Base-by-base conservation (phyloP, 2,888 invertebrate genomes). In the Pasiphila rectangulata region DNA sequence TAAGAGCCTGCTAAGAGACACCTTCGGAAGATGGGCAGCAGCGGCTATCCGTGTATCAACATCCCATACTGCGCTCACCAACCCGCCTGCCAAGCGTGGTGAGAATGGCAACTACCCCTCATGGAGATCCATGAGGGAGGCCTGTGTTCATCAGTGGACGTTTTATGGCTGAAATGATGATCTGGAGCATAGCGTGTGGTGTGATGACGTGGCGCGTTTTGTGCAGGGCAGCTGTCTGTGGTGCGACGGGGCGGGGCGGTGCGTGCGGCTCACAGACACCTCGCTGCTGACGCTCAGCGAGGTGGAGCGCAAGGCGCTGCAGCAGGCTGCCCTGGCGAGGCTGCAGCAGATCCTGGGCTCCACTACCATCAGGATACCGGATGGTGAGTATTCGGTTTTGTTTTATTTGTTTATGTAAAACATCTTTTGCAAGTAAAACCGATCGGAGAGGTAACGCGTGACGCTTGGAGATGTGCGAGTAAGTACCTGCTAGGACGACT, bases 311-410 rank as follows among this genome's bases (percentile, higher is more conserved):
- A 90, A 93, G 56, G 93, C 95, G 40, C 90, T 98, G 51, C 95
- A 95, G 84, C 94, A 95, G 70, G 94, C 98, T 35, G 96, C 97
- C 0, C 89, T 96, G 20, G 94, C 95, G 13, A 93, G 96, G 75
- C 92, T 98, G 47, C 95, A 95, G 75, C 94, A 95, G 61, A 90
- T 96, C 83, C 91, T 97, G 19, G 96, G 96, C 23, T n/a, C n/a
- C n/a, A 94, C 95, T 56, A 89, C 91, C 54, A 91, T 97, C 68
- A 92, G 93, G 79, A 91, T 94, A 72, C 96, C 96, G 37, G 93
- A 93, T 88, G 96, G 96, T 96, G 72, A 88, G 89, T 34, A 9
- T 36, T 12, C 25, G 10, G 25, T 34, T 34, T 13, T 10, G 9
- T 20, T 34, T 20, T 0, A 10, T 1, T 10, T 10, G 1, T 10